Base-by-base conservation (phyloP, 2,113 vertebrate genomes). In the Mastomys coucha region DNA sequence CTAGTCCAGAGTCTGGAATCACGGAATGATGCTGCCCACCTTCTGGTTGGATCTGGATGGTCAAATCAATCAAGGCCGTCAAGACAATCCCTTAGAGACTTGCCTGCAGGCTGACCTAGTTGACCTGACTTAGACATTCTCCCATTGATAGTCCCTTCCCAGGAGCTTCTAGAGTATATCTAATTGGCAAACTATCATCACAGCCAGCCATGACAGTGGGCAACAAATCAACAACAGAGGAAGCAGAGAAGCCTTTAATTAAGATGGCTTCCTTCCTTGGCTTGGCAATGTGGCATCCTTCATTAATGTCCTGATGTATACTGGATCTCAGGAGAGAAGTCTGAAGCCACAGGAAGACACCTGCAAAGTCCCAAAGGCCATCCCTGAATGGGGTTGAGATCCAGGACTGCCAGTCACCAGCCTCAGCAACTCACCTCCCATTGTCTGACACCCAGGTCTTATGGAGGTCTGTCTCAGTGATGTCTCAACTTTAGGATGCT, bases 381-480 rank as follows among this genome's bases (percentile, higher is more conserved):
- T 5, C n/a, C 20, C 39, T 3, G 42, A 1, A 26, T 26, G 24
- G 49, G 6, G 1, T 42, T 56, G 81, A 70, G 39, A 88, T 49
- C n/a, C 14, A 7, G 17, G 36, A 13, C 60, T 20, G 13, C 58
- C 1, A 1, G 13, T 56, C 1, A 28, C 20, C 51, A 51, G 77
- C 56, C 1, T 1, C 31, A 19, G 69, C 3, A 26, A 17, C 17
- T 1, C 16, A 11, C 16, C 16, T 58, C 80, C 0, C 53, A n/a
- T 39, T 20, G 0, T 69, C 56, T 19, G 9, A n/a, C 56, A 53
- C 26, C 7, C 0, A 42, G 16, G 3, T 24, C 19, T n/a, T 63
- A 4, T 5, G 2, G 81, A 53, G 33, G 58, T 39, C 45, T 45
- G 5, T 3, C 0, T 2, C 2, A 7, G 5, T 2, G 0, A 3